A percentile compares a stretch with the other conserved stretches of the same genome.
Conservation (phyloP, 2,888 invertebrate species). For the Tubiluchus corallicola region DNA sequence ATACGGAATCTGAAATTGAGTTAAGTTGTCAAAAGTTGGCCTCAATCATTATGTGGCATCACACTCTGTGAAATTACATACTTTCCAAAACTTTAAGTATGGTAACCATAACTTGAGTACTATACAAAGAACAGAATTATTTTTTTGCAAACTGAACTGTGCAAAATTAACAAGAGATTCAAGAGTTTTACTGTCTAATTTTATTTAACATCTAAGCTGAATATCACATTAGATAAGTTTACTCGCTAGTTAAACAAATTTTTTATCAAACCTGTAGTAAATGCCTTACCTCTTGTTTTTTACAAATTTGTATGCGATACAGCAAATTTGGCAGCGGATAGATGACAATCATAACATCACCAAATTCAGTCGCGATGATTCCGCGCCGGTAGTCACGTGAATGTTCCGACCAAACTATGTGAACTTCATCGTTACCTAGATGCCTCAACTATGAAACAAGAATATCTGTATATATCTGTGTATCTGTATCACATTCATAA, state of each 20-base stretch:
- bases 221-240: no score
- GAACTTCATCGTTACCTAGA: slow-evolving; percentile 93
- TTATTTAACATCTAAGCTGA: no score
- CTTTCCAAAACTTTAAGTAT: no score
- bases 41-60: no score
- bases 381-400: slow-evolving; percentile 81
- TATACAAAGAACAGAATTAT: no score
- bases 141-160: no score
- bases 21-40: no score
- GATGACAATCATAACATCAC: slow-evolving; percentile 88
- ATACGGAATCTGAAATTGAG: slow-evolving; percentile 23
- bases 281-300: slow-evolving; percentile 55
- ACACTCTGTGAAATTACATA: no score
- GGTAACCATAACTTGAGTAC: no score
- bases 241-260: slow-evolving; percentile 1
- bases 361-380: slow-evolving; percentile 96
- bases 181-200: no score
- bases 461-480: slow-evolving; percentile 1
- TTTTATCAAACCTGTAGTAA: background rate
- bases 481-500: no score
- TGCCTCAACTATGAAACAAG: slow-evolving; percentile 53
- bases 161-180: no score
- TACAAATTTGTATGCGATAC: slow-evolving; percentile 66
- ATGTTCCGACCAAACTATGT: slow-evolving; percentile 98
- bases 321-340: slow-evolving; percentile 70